Conservation (phyloP, 2,113 vertebrate genomes). For the Ptilorrhoa leucosticta region DNA sequence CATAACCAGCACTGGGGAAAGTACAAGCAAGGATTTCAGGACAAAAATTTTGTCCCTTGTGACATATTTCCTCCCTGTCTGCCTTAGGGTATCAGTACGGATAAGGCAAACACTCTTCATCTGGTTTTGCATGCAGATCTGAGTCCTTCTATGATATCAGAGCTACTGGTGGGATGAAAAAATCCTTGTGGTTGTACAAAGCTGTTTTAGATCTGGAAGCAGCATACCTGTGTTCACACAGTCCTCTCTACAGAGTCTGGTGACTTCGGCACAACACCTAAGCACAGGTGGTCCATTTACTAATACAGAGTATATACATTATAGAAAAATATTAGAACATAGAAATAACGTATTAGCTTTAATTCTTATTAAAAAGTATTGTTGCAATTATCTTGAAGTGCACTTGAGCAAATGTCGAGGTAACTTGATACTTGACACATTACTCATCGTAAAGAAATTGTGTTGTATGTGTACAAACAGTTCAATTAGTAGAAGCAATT, state of each 20-base stretch:
- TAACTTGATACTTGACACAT: background rate
- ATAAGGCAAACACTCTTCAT: background rate
- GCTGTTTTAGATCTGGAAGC: background rate
- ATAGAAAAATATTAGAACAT: background rate
- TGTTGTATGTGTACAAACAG: background rate
- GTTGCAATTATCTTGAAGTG: background rate
- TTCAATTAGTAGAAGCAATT: background rate
- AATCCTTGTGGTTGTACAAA: background rate
- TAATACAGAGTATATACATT: background rate
- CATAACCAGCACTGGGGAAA: accelerated
- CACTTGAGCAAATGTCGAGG: background rate
- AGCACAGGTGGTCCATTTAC: background rate
- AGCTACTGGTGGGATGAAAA: background rate
- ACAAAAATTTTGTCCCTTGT: background rate
- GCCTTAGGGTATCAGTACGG: background rate
- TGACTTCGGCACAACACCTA: background rate
- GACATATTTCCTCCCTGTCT: background rate
- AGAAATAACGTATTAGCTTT: background rate
- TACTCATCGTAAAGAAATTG: background rate
- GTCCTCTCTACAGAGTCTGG: background rate
- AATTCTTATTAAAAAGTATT: background rate
- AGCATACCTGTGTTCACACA: background rate
- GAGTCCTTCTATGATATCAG: background rate
- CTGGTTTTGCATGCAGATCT: background rate
- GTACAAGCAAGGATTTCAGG: background rate